Conservation (phyloP, 2,797 vertebrate genomes). For the Rhinoraja longicauda region DNA sequence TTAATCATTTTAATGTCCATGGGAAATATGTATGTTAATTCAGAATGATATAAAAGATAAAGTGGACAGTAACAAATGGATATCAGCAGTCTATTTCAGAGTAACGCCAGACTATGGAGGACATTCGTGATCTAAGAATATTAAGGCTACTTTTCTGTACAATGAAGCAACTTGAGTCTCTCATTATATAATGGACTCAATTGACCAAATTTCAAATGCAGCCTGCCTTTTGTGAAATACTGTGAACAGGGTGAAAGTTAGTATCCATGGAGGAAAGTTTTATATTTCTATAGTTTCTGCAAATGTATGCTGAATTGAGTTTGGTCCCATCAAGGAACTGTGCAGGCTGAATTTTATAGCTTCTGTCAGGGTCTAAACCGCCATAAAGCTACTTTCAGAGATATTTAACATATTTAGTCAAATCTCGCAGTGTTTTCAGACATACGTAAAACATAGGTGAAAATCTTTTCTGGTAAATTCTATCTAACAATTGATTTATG, state of each 20-base stretch:
- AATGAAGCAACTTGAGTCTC: neutral
- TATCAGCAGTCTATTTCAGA: neutral
- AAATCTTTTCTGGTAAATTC: too few species aligned
- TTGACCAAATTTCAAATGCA: neutral
- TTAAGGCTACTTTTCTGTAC: neutral
- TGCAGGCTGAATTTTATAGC: too few species aligned
- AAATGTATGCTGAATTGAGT: too few species aligned
- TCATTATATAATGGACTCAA: neutral
- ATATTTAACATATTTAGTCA: too few species aligned
- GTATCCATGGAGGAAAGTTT: neutral
- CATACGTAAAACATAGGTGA: too few species aligned
- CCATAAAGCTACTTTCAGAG: too few species aligned
- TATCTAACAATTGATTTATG: conserved; percentile 9
- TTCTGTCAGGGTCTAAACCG: too few species aligned
- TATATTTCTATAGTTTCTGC: too few species aligned
- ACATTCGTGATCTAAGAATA: neutral
- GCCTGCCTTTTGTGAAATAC: neutral
- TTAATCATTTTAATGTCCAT: conserved; percentile 31
- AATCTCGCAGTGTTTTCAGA: too few species aligned
- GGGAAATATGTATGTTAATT: conserved; percentile 38
- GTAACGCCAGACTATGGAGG: neutral
- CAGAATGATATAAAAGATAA: neutral
- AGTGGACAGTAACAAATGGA: neutral
- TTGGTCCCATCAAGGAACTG: too few species aligned
- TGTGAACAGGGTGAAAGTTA: neutral